A percentile compares a stretch with the other conserved stretches of the same genome.
phyloP scores from a whole-genome alignment of 2,888 invertebrate species.

The Aspidiotus destructor region DNA sequence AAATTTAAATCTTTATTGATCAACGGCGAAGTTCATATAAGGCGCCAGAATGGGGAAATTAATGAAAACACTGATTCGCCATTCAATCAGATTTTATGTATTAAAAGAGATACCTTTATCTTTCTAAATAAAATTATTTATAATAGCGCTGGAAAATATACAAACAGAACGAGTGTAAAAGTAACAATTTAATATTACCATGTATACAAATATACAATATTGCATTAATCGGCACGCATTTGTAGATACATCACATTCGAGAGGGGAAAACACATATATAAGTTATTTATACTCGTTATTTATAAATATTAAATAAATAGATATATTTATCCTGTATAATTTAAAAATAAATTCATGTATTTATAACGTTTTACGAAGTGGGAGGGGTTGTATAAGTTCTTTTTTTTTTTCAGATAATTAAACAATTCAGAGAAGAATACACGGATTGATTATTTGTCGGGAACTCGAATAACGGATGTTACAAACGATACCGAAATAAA shows the following conservation, averaged over 20 bases:
- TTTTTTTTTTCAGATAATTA: too few relatives aligned
- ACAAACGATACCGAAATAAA: too few relatives aligned
- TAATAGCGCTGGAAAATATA: conserved; percentile 5
- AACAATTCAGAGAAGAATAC: too few relatives aligned
- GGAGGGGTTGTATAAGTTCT: too few relatives aligned
- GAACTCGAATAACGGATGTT: too few relatives aligned
- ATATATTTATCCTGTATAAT: neutral
- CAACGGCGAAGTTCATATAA: too few relatives aligned
- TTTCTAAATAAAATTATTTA: neutral
- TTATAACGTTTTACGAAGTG: too few relatives aligned
- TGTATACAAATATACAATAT: conserved; percentile 11
- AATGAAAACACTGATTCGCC: neutral
- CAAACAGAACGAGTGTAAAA: conserved; percentile 15
- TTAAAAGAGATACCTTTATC: conserved; percentile 1
- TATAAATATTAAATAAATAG: neutral
- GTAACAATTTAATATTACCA: conserved; percentile 11
- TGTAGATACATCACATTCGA: conserved; percentile 11
- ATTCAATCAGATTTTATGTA: neutral
- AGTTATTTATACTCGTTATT: neutral
- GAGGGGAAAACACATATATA: neutral
- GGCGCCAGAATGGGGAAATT: too few relatives aligned
- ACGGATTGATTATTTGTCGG: too few relatives aligned
- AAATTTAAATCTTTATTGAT: too few relatives aligned
- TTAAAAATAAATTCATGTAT: neutral
- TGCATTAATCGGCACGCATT: conserved; percentile 2